Evolutionary conservation across 2,113 vertebrate genomes (phyloP).

Genomic region (Oreotrochilus melanogaster): DNA sequence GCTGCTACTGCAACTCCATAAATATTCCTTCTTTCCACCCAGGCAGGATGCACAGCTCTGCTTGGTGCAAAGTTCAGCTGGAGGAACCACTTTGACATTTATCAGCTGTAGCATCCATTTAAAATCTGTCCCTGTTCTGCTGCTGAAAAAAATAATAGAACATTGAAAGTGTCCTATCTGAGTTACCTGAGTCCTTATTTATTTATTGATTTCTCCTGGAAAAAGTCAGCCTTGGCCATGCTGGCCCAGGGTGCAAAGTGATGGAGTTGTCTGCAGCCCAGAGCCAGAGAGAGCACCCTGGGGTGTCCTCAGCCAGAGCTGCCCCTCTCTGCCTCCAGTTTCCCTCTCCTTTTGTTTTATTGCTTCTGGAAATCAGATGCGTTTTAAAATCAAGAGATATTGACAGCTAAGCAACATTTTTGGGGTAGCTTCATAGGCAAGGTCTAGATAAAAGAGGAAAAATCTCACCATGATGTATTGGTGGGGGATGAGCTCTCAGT

Average conservation of each 20-base stretch:
- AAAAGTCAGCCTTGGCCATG: rapidly evolving
- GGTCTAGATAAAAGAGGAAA: background rate
- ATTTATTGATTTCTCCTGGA: background rate
- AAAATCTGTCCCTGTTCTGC: background rate
- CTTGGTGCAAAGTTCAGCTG: background rate
- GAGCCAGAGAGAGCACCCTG: background rate
- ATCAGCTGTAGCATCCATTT: background rate
- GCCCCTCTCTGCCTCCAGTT: background rate
- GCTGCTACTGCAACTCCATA: background rate
- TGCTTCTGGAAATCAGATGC: background rate
- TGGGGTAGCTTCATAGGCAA: background rate
- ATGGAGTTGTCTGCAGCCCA: background rate
- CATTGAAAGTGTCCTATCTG: background rate
- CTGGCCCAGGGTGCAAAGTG: rapidly evolving
- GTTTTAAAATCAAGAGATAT: background rate
- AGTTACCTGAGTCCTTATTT: background rate
- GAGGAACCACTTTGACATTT: background rate
- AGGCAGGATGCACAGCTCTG: no score
- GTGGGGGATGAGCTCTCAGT: background rate
- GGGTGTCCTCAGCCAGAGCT: background rate
- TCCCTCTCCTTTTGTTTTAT: background rate
- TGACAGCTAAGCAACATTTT: background rate
- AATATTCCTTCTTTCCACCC: background rate
- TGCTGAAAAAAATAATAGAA: background rate
- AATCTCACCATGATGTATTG: background rate